These are phyloP conservation scores for Steinernema scapterisci DNA, from an alignment of 2,888 invertebrate species.

Conservation along the genomic window DNA sequence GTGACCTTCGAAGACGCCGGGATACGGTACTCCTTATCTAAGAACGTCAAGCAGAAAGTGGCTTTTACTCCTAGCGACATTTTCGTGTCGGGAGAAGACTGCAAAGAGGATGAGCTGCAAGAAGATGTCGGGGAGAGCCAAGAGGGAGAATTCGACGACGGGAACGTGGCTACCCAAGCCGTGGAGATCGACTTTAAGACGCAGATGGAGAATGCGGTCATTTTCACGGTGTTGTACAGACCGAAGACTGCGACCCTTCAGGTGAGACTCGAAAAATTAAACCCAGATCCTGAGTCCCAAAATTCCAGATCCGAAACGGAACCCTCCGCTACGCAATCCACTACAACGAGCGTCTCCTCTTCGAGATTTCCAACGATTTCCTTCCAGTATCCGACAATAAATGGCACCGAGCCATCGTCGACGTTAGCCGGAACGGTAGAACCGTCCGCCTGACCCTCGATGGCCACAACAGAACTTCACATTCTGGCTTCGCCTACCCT, in stretches of 20 bases:
- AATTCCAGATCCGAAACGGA: conserved; percentile 16
- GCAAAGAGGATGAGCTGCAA: neutral
- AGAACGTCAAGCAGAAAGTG: neutral
- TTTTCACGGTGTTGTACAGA: neutral
- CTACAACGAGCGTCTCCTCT: conserved; percentile 19
- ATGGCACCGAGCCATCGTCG: conserved; percentile 34
- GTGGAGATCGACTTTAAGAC: conserved; percentile 25
- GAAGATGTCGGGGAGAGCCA: neutral
- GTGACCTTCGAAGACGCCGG: conserved; percentile 33
- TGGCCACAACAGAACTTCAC: neutral
- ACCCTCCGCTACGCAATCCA: conserved; percentile 33
- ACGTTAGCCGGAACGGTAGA: conserved; percentile 20
- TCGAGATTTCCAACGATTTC: conserved; percentile 33
- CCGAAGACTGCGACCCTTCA: conserved; percentile 23
- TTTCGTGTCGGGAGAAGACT: neutral
- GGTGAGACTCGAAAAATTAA: neutral
- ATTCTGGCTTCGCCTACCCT: conserved; percentile 32
- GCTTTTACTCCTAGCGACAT: conserved; percentile 1
- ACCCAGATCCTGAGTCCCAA: neutral
- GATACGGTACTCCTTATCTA: conserved; percentile 30
- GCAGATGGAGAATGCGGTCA: neutral
- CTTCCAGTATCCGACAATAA: conserved; percentile 3
- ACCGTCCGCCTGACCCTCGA: conserved; percentile 27
- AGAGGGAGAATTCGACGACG: neutral
- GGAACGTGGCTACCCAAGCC: neutral